Conservation (phyloP, 2,888 invertebrate species). For the Megaustenia siamemsis region DNA sequence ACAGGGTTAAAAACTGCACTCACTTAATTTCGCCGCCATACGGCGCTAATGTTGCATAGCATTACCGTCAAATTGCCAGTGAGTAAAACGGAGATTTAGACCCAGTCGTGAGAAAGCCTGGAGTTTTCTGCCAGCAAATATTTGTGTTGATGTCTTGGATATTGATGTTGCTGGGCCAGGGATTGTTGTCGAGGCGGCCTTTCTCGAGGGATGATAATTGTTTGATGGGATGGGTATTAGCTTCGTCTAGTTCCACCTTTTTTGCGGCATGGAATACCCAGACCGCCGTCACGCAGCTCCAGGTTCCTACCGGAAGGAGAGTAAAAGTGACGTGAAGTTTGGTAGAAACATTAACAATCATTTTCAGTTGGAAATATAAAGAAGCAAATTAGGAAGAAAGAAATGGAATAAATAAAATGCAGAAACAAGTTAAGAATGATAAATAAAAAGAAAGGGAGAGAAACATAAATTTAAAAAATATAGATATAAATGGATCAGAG, state of each 20-base stretch:
- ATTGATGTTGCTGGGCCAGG: background rate
- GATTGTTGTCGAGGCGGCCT: background rate
- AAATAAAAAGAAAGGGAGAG: background rate
- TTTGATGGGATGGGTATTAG: background rate
- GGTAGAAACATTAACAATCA: background rate
- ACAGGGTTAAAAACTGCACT: background rate
- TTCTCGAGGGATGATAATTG: background rate
- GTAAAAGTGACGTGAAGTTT: background rate
- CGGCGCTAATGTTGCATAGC: conserved; percentile 1
- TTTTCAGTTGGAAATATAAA: background rate
- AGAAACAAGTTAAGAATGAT: background rate
- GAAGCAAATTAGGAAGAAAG: background rate
- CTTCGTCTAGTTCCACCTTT: background rate
- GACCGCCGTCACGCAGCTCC: background rate
- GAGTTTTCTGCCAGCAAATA: background rate
- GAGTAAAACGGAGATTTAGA: background rate
- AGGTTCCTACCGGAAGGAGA: background rate
- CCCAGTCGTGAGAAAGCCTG: background rate
- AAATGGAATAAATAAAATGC: background rate
- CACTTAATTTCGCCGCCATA: background rate
- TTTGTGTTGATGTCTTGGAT: background rate
- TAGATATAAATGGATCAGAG: background rate
- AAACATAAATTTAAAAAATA: background rate
- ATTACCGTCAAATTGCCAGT: background rate
- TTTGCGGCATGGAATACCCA: too few species aligned